Evolutionary conservation across 2,113 vertebrate genomes (phyloP).

Genomic region (Rhadina sibilatrix): DNA sequence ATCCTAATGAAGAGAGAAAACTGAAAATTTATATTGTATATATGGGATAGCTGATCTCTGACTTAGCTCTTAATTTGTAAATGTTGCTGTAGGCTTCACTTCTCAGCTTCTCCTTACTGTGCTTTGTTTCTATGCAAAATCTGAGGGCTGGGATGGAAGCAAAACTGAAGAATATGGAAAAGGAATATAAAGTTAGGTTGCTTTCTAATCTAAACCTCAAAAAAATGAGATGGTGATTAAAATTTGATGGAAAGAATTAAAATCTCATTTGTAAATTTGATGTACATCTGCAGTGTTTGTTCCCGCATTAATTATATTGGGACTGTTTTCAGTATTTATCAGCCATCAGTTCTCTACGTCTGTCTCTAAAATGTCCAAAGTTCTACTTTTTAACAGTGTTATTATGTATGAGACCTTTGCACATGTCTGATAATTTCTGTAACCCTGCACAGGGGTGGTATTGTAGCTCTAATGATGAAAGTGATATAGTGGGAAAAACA

Average conservation of each 20-base stretch:
- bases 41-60: slow-evolving; percentile 22
- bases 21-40: neutral
- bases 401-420: neutral
- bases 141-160: neutral
- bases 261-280: neutral
- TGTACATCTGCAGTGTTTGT: neutral
- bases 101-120: neutral
- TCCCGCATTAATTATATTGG: neutral
- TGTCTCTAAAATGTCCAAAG: neutral
- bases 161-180: neutral
- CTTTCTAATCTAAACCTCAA: neutral
- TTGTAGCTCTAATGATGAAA: neutral
- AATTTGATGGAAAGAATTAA: neutral
- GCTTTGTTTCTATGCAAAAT: neutral
- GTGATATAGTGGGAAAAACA: neutral
- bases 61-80: slow-evolving; percentile 45
- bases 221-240: neutral
- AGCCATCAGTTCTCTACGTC: neutral
- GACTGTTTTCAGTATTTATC: neutral
- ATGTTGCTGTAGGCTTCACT: neutral
- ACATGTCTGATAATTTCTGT: neutral
- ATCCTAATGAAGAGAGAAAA: slow-evolving; percentile 40
- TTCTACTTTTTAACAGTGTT: neutral
- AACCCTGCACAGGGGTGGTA: neutral
- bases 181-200: neutral